A percentile compares a stretch with the other conserved stretches of the same genome.
Conservation (phyloP, 2,113 vertebrate genomes). For the Rattus norvegicus region DNA sequence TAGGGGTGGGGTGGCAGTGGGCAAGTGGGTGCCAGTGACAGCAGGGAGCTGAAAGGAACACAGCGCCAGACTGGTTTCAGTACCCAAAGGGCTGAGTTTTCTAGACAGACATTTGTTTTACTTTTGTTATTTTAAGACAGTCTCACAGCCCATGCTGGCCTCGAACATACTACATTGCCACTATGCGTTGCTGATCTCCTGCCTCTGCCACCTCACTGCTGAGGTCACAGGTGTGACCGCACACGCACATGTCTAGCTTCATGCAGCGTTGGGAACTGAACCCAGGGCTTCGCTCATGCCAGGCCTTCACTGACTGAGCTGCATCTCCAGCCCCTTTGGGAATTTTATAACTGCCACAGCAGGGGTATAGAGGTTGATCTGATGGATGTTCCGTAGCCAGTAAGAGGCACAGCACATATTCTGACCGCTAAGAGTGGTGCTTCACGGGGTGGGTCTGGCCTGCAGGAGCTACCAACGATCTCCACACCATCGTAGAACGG, state of each 20-base stretch:
- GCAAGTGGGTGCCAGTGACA: neutral
- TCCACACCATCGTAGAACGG: neutral
- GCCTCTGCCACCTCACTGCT: neutral
- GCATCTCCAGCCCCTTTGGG: neutral
- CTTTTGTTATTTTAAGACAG: neutral
- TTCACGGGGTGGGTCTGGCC: neutral
- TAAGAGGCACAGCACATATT: neutral
- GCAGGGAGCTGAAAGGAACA: neutral
- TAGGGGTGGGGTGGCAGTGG: accelerated
- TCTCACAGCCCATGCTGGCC: neutral
- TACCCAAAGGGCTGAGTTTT: neutral
- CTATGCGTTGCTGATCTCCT: neutral
- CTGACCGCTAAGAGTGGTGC: neutral
- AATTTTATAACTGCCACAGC: neutral
- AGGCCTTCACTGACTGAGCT: neutral
- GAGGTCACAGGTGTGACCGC: neutral
- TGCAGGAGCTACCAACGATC: neutral
- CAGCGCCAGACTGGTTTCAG: neutral
- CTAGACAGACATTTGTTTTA: neutral
- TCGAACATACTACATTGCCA: neutral
- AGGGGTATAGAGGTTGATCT: neutral
- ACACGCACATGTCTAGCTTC: neutral
- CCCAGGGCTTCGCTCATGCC: neutral
- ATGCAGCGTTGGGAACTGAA: neutral
- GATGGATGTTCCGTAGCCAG: neutral